These are phyloP conservation scores for Plebejus argus DNA, from an alignment of 2,888 invertebrate genomes.

Conservation along the genomic window DNA sequence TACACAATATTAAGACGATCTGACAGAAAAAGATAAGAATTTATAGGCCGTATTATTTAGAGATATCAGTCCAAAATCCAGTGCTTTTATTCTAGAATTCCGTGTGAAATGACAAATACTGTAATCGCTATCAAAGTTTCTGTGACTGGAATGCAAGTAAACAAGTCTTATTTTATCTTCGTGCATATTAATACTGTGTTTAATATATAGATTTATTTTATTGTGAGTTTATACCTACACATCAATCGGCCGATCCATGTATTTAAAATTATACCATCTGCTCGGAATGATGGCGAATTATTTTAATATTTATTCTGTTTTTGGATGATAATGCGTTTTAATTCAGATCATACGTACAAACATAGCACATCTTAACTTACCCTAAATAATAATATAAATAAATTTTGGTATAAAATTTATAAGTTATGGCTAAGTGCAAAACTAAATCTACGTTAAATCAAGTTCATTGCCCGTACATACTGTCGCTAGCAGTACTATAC, in stretches of 20 bases:
- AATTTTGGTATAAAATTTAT: slow-evolving; percentile 48
- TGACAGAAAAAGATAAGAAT: not conserved
- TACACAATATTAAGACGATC: not conserved
- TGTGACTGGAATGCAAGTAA: slow-evolving; percentile 11
- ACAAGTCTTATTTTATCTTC: slow-evolving; percentile 18
- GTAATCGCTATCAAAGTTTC: not conserved
- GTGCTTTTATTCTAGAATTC: not conserved
- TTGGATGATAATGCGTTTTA: not conserved
- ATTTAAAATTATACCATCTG: not conserved
- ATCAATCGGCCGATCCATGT: not conserved
- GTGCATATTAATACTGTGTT: slow-evolving; percentile 8
- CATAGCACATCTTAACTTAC: slow-evolving; percentile 26
- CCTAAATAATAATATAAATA: slow-evolving; percentile 46
- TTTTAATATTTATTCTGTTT: not conserved
- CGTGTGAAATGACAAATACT: not conserved
- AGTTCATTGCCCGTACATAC: slow-evolving; percentile 28
- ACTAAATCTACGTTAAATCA: slow-evolving; percentile 37
- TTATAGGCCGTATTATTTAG: slow-evolving; percentile 1
- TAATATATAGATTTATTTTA: not conserved
- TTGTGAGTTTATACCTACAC: not conserved
- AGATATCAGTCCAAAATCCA: not conserved
- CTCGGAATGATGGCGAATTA: not conserved
- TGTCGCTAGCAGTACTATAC: slow-evolving; percentile 19
- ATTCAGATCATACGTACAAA: slow-evolving; percentile 10
- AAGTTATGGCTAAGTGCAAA: slow-evolving; percentile 44